Base-by-base conservation (phyloP, 2,888 invertebrate genomes). In the Drosophila imparisetae region DNA sequence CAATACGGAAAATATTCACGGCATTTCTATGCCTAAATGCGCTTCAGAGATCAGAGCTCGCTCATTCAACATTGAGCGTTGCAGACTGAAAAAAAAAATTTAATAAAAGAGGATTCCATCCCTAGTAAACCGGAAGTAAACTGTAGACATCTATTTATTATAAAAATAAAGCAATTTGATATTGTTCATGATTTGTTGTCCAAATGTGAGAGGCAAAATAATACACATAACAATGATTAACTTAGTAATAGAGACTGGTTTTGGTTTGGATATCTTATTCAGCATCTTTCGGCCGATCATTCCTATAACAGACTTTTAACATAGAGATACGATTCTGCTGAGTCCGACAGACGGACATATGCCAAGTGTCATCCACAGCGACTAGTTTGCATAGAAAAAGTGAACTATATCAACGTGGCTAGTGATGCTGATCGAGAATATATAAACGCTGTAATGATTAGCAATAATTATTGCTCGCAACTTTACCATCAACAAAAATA, bases 1-100 rank as follows among this genome's bases (percentile, higher is more conserved):
- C 34, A 42, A 36, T 27, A 6, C 48, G 5, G n/a, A 48, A 60
- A 60, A 32, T 30, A 38, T 30, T 52, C 49, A 57, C 49, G 24
- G 36, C 55, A 68, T 21, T 24, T 21, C 8, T 30, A 15, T 30
- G 29, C 38, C 29, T 21, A 27, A 11, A 15, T 42, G n/a, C n/a
- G 30, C 45, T 8, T 45, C 5, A 27, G 45, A 27, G 45, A 29
- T 48, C 11, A 21, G 21, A 40, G 21, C 10, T 11, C 49, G 24
- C 21, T 24, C 7, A 24, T 34, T 30, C 15, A 11, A 64, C 38
- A 30, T 10, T 30, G 30, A 10, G 10, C 2, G 8, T 2, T 30
- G 8, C 0, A 30, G 30, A 30, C 2, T 30, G 30, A 30, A 30
- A 30, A 30, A 8, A 30, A 8, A 30, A 8, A 30, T 2, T 0